A percentile compares a stretch with the other conserved stretches of the same genome.
These are phyloP conservation scores for Crematogaster levior DNA, from an alignment of 2,888 invertebrate species.

Conservation along the genomic window DNA sequence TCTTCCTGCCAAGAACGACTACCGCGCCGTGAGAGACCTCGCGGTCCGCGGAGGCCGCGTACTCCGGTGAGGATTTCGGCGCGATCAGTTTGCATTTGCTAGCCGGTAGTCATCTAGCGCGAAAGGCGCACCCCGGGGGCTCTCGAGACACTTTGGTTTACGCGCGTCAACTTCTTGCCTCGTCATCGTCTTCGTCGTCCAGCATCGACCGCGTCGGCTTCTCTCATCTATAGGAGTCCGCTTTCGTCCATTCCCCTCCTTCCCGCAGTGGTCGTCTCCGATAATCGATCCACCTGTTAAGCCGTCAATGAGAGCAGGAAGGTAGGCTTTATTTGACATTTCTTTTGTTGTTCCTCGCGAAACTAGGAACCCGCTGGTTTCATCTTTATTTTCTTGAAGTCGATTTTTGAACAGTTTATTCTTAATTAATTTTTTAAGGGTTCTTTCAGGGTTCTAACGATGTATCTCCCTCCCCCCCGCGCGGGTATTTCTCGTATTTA, in stretches of 20 bases:
- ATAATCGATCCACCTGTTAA: slow-evolving; percentile 70
- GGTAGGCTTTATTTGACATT: slow-evolving; percentile 67
- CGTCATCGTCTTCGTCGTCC: slow-evolving; percentile 12
- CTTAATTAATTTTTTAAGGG: background rate
- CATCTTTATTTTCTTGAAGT: background rate
- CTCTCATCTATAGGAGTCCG: no score
- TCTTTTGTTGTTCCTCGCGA: background rate
- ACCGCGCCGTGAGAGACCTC: slow-evolving; percentile 74
- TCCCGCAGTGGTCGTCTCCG: background rate
- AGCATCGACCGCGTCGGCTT: background rate
- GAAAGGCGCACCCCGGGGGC: slow-evolving; percentile 56
- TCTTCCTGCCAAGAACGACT: slow-evolving; percentile 80
- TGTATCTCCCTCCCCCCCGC: background rate
- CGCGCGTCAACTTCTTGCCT: background rate
- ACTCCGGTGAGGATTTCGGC: slow-evolving; percentile 76
- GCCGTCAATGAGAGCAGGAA: slow-evolving; percentile 74
- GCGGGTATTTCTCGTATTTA: background rate
- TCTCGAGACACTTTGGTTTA: background rate
- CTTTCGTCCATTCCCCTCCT: background rate
- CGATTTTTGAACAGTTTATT: background rate
- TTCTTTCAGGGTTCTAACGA: background rate
- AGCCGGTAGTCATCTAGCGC: slow-evolving; percentile 78
- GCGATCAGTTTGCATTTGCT: slow-evolving; percentile 81
- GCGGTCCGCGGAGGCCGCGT: slow-evolving; percentile 59
- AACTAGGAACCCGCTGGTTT: background rate